Evolutionary conservation across 1,140 invertebrate genomes (phyloP), one percentile per base, ranked within the genome.

Genomic region (Polypedilum vanderplanki): DNA sequence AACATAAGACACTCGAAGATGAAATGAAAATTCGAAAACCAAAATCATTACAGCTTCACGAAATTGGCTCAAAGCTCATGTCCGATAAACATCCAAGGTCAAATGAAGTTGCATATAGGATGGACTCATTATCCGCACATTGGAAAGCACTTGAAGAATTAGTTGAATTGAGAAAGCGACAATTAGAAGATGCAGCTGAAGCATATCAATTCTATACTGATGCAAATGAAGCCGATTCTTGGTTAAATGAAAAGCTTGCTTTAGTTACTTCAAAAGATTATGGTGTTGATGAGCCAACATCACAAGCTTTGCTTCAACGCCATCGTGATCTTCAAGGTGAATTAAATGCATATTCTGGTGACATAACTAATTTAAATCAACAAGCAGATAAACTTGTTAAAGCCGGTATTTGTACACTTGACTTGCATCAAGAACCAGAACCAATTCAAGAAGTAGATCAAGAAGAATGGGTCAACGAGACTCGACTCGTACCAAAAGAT

Each of bases 161-260:
- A n/a, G 90, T 92, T 0, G 90, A 89, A n/a, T 83, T 90, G 10
- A 86, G 96, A 67, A 90, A 92, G 75, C 93, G 92, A 78, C 93
- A 97, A 80, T 83, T 99, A 0, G 91, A 95, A 77, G 97, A 98
- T 82, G 96, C 96, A 0, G 93, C 92, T 1, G 95, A 98, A 81
- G 95, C 96, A 9, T 97, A 96, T 79, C 87, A 95, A 87, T 98
- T 96, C 84, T 97, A 96, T 80, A 91, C 95, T 1, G 97, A 99
- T 84, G 96, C 96, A 0, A 98, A 99, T 83, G 97, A 99, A 82
- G 93, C 96, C 0, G 97, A 98, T 79, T 97, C 95, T 0, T 99
- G 96, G 96, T 90, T 99, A 84, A 92, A 94, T 77, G 96, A 98
- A 81, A 96, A 96, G 82, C 90, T 93, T 82, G 89, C 94, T 0